phyloP scores from a whole-genome alignment of 92 coral and sea anemone species.

The Palythoa grandis region DNA sequence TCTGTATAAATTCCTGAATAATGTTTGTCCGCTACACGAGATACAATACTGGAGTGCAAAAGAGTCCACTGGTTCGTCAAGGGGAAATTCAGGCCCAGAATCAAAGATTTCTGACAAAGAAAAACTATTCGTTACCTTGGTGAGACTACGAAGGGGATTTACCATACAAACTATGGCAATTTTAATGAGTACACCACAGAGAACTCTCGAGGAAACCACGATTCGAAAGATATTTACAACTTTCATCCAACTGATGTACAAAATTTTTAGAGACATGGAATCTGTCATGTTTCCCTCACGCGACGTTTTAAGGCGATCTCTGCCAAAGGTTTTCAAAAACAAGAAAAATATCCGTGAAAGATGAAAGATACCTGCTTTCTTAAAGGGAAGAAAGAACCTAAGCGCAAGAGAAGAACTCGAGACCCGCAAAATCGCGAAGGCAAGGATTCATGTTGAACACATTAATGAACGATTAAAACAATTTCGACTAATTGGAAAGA shows the following conservation, averaged over 20 bases:
- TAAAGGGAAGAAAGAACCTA: not conserved
- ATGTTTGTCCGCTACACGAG: too few species aligned
- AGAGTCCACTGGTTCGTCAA: too few species aligned
- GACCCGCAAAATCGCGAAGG: not conserved
- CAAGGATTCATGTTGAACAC: not conserved
- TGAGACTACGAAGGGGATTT: not conserved
- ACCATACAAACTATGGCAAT: not conserved
- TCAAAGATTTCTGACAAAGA: too few species aligned
- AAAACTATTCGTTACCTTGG: too few species aligned
- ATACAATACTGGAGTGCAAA: too few species aligned
- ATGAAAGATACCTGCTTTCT: not conserved
- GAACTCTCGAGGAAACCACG: not conserved
- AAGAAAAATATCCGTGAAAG: not conserved
- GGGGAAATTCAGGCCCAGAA: too few species aligned
- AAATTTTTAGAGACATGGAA: not conserved
- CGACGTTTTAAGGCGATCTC: too few species aligned
- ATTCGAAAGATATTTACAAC: not conserved
- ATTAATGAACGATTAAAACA: not conserved
- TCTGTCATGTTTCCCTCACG: not conserved
- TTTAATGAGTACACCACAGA: not conserved
- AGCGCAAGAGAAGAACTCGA: not conserved
- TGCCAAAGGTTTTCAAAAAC: not conserved
- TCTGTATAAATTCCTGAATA: too few species aligned
- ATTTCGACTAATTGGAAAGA: not conserved
- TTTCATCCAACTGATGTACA: constrained; percentile 1